Evolutionary conservation across 2,888 invertebrate genomes (phyloP), one percentile per base, ranked within the genome.

Genomic region (Chaetoderma sp.): DNA sequence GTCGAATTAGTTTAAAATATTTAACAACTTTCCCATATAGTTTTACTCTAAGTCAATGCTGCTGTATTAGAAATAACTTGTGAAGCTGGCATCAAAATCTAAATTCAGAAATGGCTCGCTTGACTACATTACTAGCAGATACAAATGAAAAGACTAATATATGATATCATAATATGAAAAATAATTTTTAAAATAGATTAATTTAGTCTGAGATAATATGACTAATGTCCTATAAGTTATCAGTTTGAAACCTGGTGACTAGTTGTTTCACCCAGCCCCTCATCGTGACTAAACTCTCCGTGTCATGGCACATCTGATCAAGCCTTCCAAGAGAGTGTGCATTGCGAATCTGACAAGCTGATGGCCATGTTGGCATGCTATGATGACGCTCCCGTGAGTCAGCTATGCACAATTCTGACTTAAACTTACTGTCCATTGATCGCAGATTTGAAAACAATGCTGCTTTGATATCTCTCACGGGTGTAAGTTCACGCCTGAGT

Each of bases 231-330:
- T n/a, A n/a, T n/a, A 23, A 52, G 18, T 60, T 63, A 44, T 64
- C 65, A 55, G 63, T 67, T 66, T 82, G 82, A 67, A 81, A 82
- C 63, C 75, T 82, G 58, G 69, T 74, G 63, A 82, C 78, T n/a
- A 82, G 72, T 45, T 78, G 74, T 65, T 68, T 72, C 4, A 82
- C 82, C 79, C 79, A 82, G 1, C 82, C 82, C 62, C 77, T 79
- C 79, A 80, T 80, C 10, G 79, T 75, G 6, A 79, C 75, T 13
- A 79, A 63, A 52, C 76, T 80, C 16, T 80, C 76, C 4, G 73
- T 68, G 30, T 80, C 80, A 30, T 60, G 68, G 59, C 72, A 75
- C 10, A 77, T 57, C 58, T 75, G 73, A 61, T 80, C 80, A 1
- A 78, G 70, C 21, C 74, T 59, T 33, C 75, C 72, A 30, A 74